Base-by-base conservation (phyloP, 2,888 invertebrate species). In the Lamproptera curius region DNA sequence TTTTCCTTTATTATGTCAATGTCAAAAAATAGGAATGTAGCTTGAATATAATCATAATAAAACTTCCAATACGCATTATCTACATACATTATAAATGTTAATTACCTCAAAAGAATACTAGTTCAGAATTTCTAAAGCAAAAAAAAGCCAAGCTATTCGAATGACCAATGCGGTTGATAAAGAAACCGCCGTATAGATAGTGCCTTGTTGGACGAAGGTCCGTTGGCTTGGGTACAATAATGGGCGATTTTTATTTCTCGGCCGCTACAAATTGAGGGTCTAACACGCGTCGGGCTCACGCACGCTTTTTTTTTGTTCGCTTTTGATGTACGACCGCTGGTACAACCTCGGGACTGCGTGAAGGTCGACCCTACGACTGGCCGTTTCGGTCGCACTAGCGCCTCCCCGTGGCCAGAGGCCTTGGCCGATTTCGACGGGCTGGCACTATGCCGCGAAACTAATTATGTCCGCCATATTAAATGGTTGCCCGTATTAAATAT, bases 261-360 rank as follows among this genome's bases (percentile, higher is more conserved):
- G 59, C 55, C 45, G 55, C 61, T 73, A 80, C 80, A 80, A 80
- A 80, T 80, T 80, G 64, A 66, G 68, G 66, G 65, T 60, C 66
- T 58, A 65, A 66, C 70, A 67, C 63, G 68, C 65, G 58, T 65
- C 62, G 55, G 47, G 46, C 63, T 64, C 72, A 69, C 73, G 72
- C 70, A 66, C 69, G 67, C 52, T 42, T 42, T 52, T 53, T 55
- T 58, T 65, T 61, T 55, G 58, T 57, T 38, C 9, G 54, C 60
- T 64, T 74, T 66, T 63, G 51, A 64, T 67, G 65, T 66, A 66
- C 59, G 59, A 58, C 57, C 65, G 67, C 68, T 70, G 64, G 65
- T 62, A 54, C 67, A 72, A 69, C 74, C 73, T 74, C 70, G 46
- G 46, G 47, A 51, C 23, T 50, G 56, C 52, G 55, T 58, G 59